Evolutionary conservation across 2,888 invertebrate genomes (phyloP).

Genomic region (Caenorhabditis wallacei): DNA sequence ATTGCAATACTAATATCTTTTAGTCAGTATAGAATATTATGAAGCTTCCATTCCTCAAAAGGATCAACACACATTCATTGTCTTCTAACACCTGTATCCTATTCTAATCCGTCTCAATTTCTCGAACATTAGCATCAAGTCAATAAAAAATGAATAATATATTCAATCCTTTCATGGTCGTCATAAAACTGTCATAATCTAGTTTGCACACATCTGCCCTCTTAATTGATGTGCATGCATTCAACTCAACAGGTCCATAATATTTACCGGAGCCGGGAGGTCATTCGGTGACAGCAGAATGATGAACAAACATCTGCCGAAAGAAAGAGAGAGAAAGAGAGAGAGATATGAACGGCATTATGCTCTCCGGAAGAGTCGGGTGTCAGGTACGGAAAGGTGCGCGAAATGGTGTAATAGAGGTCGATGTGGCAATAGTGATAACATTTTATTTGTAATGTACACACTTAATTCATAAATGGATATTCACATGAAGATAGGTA

Average conservation of each 20-base stretch:
- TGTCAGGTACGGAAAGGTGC: slow-evolving; percentile 53
- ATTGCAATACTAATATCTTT: no score
- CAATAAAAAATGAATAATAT: neutral
- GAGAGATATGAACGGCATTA: neutral
- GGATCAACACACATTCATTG: no score
- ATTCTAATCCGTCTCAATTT: neutral
- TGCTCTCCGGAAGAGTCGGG: slow-evolving; percentile 28
- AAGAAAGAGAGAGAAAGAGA: neutral
- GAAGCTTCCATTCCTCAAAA: no score
- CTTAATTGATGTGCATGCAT: slow-evolving; percentile 51
- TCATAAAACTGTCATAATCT: slow-evolving; percentile 32
- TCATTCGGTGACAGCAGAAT: slow-evolving; percentile 40
- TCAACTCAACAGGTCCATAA: slow-evolving; percentile 50
- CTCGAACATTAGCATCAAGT: neutral
- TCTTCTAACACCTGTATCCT: no score
- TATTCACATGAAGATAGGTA: slow-evolving; percentile 21
- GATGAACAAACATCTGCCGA: slow-evolving; percentile 57
- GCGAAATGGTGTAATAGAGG: slow-evolving; percentile 42
- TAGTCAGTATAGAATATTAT: no score
- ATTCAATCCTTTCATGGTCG: slow-evolving; percentile 15
- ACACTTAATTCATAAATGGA: slow-evolving; percentile 27
- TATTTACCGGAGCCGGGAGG: slow-evolving; percentile 21
- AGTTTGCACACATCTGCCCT: slow-evolving; percentile 40
- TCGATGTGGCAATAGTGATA: slow-evolving; percentile 32
- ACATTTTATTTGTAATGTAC: slow-evolving; percentile 19